Base-by-base conservation (phyloP, 2,888 invertebrate genomes). In the Oligia latruncula region DNA sequence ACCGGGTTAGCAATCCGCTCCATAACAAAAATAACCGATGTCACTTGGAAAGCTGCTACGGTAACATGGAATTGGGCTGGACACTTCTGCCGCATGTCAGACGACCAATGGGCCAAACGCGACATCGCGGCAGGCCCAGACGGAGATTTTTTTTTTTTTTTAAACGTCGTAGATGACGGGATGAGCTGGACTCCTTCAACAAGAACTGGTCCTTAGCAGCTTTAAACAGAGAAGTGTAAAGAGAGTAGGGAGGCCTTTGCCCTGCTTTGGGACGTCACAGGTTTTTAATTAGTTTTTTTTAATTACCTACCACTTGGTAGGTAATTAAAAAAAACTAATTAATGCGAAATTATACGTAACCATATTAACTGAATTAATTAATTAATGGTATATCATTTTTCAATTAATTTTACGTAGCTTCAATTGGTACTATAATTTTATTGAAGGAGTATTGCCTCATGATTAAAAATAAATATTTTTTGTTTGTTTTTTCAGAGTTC, bases 401-500 rank as follows among this genome's bases (percentile, higher is more conserved):
- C 11, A 17, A 20, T 4, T 20, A 20, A 52, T 17, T 35, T n/a
- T 4, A 40, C 2, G 29, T 11, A 11, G n/a, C 0, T 40, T 40
- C 11, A 4, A 20, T 46, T 23, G 5, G 0, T 1, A 5, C 9
- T 49, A 17, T 20, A 23, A 52, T 55, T 35, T 20, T 23, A 52
- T 20, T 4, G 0, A n/a, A 20, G 8, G 0, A 35, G 13, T 15
- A 46, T 23, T 29, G 13, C 35, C 52, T 74, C 2, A 17, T 17
- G 17, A 4, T 46, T 43, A 4, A 13, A 58, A 17, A 17, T 17
- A 11, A 43, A 13, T 77, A 13, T 52, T n/a, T 40, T 66, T 9
- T 29, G 4, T 23, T 43, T 71, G 65, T 35, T 40, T 65, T 84
- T 90, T 8, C 85, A 93, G 93, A 93, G 92, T 81, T 68, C 77